Conservation (phyloP, 2,797 vertebrate species). For the Hippoglossus hippoglossus region DNA sequence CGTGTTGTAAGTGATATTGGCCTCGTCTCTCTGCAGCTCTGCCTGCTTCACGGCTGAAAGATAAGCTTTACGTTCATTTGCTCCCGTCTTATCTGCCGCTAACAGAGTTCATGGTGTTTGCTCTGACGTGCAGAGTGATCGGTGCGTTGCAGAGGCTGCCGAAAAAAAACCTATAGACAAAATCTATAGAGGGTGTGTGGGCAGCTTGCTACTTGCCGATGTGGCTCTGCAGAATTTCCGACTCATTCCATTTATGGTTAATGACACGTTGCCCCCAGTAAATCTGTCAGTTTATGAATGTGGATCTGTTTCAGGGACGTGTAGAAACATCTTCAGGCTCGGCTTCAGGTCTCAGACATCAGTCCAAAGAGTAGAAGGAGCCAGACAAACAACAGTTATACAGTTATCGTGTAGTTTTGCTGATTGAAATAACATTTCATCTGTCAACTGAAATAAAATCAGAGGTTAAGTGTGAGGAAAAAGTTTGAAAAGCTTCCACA, state of each 20-base stretch:
- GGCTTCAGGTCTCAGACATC: background rate
- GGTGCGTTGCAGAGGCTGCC: conserved; percentile 15
- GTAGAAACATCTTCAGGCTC: background rate
- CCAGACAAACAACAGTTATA: background rate
- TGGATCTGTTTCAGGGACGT: conserved; percentile 5
- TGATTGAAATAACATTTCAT: background rate
- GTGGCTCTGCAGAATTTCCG: background rate
- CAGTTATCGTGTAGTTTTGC: no score
- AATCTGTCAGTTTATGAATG: conserved; percentile 7
- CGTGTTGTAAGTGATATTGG: conserved; percentile 27
- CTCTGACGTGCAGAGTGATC: conserved; percentile 24
- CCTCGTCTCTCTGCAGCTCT: conserved; percentile 2
- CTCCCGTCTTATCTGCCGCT: conserved; percentile 49
- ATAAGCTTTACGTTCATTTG: conserved; percentile 28
- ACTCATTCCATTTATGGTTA: background rate
- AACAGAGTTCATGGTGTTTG: conserved; percentile 50
- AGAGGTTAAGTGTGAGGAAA: no score
- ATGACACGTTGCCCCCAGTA: background rate
- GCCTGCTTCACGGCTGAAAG: background rate
- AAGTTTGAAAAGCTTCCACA: background rate
- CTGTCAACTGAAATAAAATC: background rate
- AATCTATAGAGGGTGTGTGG: background rate
- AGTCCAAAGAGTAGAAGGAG: background rate
- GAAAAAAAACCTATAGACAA: conserved; percentile 13
- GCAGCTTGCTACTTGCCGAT: conserved; percentile 5